Base-by-base conservation (phyloP, 2,113 vertebrate genomes). In the Vidua macroura region DNA sequence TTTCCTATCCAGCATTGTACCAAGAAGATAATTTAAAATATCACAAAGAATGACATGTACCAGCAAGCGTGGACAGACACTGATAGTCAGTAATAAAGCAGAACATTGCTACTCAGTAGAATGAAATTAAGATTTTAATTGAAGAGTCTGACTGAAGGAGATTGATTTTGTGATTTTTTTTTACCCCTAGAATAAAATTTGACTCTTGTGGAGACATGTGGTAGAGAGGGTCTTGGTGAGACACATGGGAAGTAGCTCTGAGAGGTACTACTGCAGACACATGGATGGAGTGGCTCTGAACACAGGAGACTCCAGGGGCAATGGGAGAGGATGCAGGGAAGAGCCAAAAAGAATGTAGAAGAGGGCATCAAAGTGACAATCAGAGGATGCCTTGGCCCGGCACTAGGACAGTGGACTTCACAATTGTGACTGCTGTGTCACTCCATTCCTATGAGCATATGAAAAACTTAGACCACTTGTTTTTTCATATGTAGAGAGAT, bases 351-450 rank as follows among this genome's bases (percentile, higher is more conserved):
- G n/a, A 8, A 7, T 46, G 31, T 25, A 51, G 39, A 64, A 73
- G 15, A 44, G 5, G 23, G 2, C 8, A 44, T 15, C 3, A 2
- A 48, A 52, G 8, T 69, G 46, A 44, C 9, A 28, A 30, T 20
- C 25, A 76, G 63, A 63, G 13, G 17, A 37, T 43, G 11, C 7
- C 7, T 28, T 11, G 13, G 27, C 23, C 13, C 24, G 66, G 15
- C 5, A 6, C 18, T 19, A 52, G 15, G 23, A 66, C 1, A 1
- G 13, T 28, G 21, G 17, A 31, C 16, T 62, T 28, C 30, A 37
- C 16, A 49, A 21, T 15, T 37, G 8, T 6, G 15, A 35, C 12
- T 0, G 0, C n/a, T 66, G 13, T 1, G 0, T n/a, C 2, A 27
- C 5, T 56, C 8, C 22, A 25, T 78, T 77, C 22, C 48, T 44